phyloP scores from a whole-genome alignment of 2,797 vertebrate species.

The Podargus strigoides region DNA sequence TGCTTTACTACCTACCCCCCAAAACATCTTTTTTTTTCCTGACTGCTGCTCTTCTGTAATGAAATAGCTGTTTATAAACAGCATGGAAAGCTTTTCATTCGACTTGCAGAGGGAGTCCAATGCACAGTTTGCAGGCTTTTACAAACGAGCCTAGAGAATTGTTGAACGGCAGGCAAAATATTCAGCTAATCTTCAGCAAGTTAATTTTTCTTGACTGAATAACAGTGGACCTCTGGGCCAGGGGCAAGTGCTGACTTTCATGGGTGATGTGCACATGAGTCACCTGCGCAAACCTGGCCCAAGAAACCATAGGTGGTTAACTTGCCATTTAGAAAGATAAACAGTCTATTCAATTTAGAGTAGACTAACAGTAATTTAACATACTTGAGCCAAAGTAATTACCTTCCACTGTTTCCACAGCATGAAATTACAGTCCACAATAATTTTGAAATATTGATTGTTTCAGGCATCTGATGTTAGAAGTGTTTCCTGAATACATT shows the following conservation, averaged over 20 bases:
- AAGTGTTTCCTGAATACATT: neutral
- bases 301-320: constrained; percentile 38
- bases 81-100: neutral
- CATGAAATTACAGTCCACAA: constrained; percentile 51
- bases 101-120: neutral
- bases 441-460: constrained; percentile 56
- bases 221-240: neutral
- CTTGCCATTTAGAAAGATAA: constrained; percentile 59
- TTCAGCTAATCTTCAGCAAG: neutral
- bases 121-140: neutral
- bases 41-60: neutral
- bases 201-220: neutral
- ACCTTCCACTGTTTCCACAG: constrained; percentile 60
- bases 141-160: neutral
- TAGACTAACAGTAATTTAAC: constrained; percentile 71
- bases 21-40: neutral
- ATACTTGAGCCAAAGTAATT: constrained; percentile 64
- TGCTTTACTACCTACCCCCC: too few relatives aligned
- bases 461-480: constrained; percentile 27
- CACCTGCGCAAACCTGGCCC: neutral
- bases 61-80: neutral
- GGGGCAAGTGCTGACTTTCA: neutral
- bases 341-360: constrained; percentile 53
- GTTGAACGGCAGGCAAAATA: neutral
- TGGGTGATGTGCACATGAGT: neutral